Evolutionary conservation across 2,888 invertebrate species (phyloP), one percentile per base, ranked within the genome.

Genomic region (Caenorhabditis zanzibari): DNA sequence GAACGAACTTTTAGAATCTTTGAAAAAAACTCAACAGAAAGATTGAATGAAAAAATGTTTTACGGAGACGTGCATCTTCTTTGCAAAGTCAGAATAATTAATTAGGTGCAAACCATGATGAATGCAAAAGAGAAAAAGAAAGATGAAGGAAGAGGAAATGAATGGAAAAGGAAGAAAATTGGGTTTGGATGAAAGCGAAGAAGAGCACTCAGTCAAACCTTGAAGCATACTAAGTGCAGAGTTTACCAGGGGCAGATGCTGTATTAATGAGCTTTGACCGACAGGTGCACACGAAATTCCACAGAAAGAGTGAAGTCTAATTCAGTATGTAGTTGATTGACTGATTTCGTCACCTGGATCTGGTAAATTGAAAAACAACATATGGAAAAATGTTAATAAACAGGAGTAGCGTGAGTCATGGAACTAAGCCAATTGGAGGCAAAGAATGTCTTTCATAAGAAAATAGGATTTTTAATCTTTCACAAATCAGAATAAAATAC

Each of bases 41-140:
- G 6, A 59, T 10, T 6, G 12, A 14, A 26, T 44, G 22, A 41
- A 61, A 41, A 14, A 16, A 28, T n/a, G 26, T 47, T 28, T 26
- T 47, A 1, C 2, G n/a, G 12, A 41, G 47, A 58, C 28, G 44
- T 54, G 19, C 38, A 38, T 24, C 19, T 58, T 16, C 22, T 38
- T n/a, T 19, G 63, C 38, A 64, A 75, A 75, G 75, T 75, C 66
- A 19, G 75, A 58, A 75, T 75, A 66, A 75, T 75, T 75, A 75
- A 75, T 75, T 75, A 47, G 38, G 24, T 66, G 49, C 66, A 49
- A 52, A 22, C 22, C 19, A 19, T 19, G 16, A 64, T 14, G 61
- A 9, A 41, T 44, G 19, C 22, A 44, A 49, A 41, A 59, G 63
- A 24, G 58, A 16, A 35, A 32, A 32, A 28, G 28, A 26, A 26